Base-by-base conservation (phyloP, 2,113 vertebrate species). In the Suncus etruscus region DNA sequence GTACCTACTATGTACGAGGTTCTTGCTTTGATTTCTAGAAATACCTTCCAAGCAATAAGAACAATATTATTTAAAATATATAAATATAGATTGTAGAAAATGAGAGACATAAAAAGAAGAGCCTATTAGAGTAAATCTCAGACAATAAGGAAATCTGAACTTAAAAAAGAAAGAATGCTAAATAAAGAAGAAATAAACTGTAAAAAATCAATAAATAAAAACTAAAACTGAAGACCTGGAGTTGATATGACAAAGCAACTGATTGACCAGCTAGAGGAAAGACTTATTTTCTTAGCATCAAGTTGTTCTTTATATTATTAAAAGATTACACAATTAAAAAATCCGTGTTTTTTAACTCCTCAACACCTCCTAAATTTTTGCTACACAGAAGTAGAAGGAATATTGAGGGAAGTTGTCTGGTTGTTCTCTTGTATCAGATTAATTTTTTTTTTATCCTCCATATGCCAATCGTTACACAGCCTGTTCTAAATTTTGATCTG, bases 401-500 rank as follows among this genome's bases (percentile, higher is more conserved):
- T 90, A 75, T 29, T 86, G 58, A 93, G 72, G 47, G 48, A 91
- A 83, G 54, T 77, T 90, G 51, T 78, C 95, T 94, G 83, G 25
- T 77, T 95, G 93, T 96, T 95, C 95, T 95, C 92, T 88, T 95
- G 80, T 90, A 92, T 83, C 88, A 96, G 18, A 95, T 95, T 96
- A 96, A 96, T 95, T 95, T 96, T 94, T 96, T 94, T 90, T 91
- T 83, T 91, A 94, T 75, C 90, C 88, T 73, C 94, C 93, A 93
- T 94, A 93, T 96, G 95, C 80, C 96, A 95, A 94, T 95, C 6
- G 70, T 94, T 94, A 92, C 83, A 95, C 95, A 96, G 95, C 74
- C 90, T 96, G 96, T 94, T 97, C 94, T 95, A 95, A 96, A 94
- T 96, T 95, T 96, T 94, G 88, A 97, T 95, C 91, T 95, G 89